Evolutionary conservation across 1,140 invertebrate species (phyloP), one percentile per base, ranked within the genome.

Genomic region (Sitodiplosis mosellana): DNA sequence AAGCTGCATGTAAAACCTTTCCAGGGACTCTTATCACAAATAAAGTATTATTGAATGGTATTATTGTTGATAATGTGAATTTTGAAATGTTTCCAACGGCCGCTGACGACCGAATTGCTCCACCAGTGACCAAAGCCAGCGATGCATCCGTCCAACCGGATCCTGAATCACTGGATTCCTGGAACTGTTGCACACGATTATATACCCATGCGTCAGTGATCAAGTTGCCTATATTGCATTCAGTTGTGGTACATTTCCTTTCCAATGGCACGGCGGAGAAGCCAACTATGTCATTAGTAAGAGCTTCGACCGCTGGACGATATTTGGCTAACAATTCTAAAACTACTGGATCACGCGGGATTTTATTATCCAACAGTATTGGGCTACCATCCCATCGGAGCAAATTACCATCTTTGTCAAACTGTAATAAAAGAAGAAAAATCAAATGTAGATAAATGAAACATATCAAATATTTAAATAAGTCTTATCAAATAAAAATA

Each of bases 191-290:
- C 10, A 22, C 68, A 68, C 27, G 27, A 17, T 69, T 63, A 21
- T 68, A 69, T 22, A 74, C 53, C 53, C 85, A 73, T 7, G 84
- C 74, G 57, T 91, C 87, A 0, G 83, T 68, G 33, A 89, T 69
- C 1, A 90, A 58, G 64, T 91, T 89, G 36, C 87, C 88, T 40
- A 92, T 65, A 60, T 88, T 91, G 58, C 87, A 92, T 61, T 94
- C 88, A 36, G 55, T 50, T 36, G 69, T 55, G 41, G 84, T 70
- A 58, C 88, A 92, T 6, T 66, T 61, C 6, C 74, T 79, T 47
- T 79, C 71, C n/a, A 88, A 68, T 11, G 72, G 49, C 5, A 38
- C 36, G 47, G 71, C 73, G 1, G 76, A 80, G 6, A 60, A 62
- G 1, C 83, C 86, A 17, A 87, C 61, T 21, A 74, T 61, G 41